A percentile compares a stretch with the other conserved stretches of the same genome.
phyloP scores from a whole-genome alignment of 2,113 vertebrate genomes.

The Onychostoma macrolepis region DNA sequence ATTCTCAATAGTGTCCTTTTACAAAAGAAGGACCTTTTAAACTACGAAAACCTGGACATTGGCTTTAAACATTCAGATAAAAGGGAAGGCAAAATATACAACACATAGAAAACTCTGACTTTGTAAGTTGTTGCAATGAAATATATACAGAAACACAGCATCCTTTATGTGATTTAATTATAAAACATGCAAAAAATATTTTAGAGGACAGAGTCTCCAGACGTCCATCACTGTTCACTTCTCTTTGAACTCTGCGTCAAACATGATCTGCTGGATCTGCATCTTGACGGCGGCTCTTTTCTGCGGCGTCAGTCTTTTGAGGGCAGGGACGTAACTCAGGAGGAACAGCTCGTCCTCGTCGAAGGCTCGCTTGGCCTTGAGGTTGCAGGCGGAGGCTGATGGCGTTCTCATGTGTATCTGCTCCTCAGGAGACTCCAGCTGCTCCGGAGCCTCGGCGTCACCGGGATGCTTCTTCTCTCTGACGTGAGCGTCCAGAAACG shows the following conservation, averaged over 20 bases:
- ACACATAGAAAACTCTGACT: background rate
- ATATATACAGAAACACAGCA: background rate
- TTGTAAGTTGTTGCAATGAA: background rate
- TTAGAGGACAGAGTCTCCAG: too few relatives aligned
- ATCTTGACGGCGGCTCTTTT: slow-evolving; percentile 35
- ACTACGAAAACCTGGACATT: too few relatives aligned
- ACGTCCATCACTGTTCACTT: too few relatives aligned
- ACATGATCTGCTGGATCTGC: slow-evolving; percentile 47
- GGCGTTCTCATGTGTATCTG: slow-evolving; percentile 21
- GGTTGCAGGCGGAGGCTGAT: background rate
- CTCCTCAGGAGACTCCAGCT: background rate
- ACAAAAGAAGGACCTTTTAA: background rate
- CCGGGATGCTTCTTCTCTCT: slow-evolving; percentile 61
- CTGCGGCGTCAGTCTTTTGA: slow-evolving; percentile 41
- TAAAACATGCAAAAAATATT: too few relatives aligned
- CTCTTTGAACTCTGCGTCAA: slow-evolving; percentile 47
- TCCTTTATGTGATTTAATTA: too few relatives aligned
- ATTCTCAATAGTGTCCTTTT: background rate
- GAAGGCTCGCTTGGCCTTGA: background rate
- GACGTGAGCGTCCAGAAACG: slow-evolving; percentile 71
- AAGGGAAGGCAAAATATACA: background rate
- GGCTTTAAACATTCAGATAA: background rate
- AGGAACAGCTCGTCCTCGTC: slow-evolving; percentile 64
- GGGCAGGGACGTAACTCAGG: slow-evolving; percentile 30
- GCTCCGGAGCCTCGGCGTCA: slow-evolving; percentile 48